These are phyloP conservation scores for Hymenopus coronatus DNA, from an alignment of 2,888 invertebrate genomes.

Conservation along the genomic window DNA sequence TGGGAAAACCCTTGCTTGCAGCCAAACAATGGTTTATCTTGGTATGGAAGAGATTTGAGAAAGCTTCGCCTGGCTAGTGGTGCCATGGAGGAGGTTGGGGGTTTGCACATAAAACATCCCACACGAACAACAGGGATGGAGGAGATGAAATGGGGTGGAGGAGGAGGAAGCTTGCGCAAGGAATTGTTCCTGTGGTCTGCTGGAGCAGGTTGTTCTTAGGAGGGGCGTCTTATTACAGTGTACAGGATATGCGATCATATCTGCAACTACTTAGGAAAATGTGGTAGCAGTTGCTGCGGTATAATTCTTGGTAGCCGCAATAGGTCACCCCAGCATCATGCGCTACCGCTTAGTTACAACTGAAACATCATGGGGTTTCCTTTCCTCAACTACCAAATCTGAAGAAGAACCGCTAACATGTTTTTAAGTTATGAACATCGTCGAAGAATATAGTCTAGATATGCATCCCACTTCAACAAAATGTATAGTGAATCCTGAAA, in stretches of 20 bases:
- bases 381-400: no score
- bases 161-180: not conserved
- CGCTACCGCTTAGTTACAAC: no score
- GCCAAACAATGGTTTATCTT: conserved; percentile 22
- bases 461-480: no score
- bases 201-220: conserved; percentile 1
- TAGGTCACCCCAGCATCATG: no score
- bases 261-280: not conserved
- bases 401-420: no score
- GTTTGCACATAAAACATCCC: conserved; percentile 13
- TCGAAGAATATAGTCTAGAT: no score
- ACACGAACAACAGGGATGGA: not conserved
- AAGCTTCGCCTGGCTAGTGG: not conserved
- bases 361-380: no score
- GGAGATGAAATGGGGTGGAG: not conserved
- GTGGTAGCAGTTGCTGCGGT: no score
- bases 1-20: conserved; percentile 16
- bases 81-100: not conserved
- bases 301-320: no score
- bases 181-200: not conserved
- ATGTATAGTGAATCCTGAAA: no score
- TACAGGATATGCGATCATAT: not conserved
- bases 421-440: no score
- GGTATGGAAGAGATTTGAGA: conserved; percentile 16
- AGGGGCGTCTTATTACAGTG: not conserved